Evolutionary conservation across 1,140 invertebrate genomes (phyloP).

Genomic region (Plodia interpunctella): DNA sequence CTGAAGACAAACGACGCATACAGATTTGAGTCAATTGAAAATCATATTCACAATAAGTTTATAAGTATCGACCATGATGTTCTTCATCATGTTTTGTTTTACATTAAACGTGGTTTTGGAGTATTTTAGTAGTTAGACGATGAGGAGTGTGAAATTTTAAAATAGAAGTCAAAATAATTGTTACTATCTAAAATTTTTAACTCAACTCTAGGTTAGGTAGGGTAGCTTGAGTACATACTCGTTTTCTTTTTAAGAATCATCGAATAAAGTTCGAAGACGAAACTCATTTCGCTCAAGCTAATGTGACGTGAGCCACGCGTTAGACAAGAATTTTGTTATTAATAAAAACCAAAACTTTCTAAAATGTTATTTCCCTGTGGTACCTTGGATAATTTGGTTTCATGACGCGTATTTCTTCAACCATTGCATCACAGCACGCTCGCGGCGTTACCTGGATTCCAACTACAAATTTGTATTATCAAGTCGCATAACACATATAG

Average conservation of each 20-base stretch:
- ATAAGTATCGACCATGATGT: too few species aligned
- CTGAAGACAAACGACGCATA: conserved; percentile 22
- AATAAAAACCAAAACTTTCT: conserved; percentile 19
- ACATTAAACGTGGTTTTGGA: too few species aligned
- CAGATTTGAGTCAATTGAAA: conserved; percentile 18
- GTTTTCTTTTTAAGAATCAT: too few species aligned
- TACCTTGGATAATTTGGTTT: not conserved
- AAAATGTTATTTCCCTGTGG: conserved; percentile 13
- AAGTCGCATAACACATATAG: conserved; percentile 18
- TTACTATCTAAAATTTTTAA: too few species aligned
- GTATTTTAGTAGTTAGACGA: too few species aligned
- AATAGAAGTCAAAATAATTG: too few species aligned
- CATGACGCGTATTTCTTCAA: conserved; percentile 16
- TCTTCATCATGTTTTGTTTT: too few species aligned
- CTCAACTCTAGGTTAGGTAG: too few species aligned
- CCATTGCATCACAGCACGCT: conserved; percentile 28
- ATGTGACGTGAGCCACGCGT: not conserved
- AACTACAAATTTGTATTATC: conserved; percentile 35
- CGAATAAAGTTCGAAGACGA: not conserved
- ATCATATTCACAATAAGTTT: not conserved
- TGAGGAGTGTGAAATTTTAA: too few species aligned
- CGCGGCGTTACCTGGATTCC: conserved; percentile 22
- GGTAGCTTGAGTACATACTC: too few species aligned
- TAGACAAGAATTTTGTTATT: conserved; percentile 5
- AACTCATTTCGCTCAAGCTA: not conserved